Evolutionary conservation across 2,797 vertebrate genomes (phyloP).

Genomic region (Picus viridis): DNA sequence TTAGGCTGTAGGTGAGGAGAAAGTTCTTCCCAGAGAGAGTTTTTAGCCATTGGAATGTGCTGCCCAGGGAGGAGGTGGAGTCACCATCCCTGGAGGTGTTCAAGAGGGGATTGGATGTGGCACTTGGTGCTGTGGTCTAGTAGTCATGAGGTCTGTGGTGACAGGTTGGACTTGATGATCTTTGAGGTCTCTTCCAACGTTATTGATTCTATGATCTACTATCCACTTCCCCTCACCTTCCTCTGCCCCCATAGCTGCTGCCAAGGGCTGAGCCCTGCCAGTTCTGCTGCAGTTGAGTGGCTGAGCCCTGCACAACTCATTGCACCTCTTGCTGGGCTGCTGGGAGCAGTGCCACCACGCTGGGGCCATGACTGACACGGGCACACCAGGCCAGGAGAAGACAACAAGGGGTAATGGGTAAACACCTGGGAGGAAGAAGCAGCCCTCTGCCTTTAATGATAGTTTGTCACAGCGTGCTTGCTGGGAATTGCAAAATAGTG

Average conservation of each 20-base stretch:
- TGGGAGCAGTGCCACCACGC: rapidly evolving
- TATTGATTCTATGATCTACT: too few species aligned
- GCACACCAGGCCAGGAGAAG: neutral
- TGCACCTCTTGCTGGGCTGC: rapidly evolving
- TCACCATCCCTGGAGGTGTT: too few species aligned
- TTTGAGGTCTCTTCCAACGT: too few species aligned
- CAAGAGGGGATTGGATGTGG: too few species aligned
- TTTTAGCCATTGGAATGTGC: too few species aligned
- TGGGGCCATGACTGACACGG: neutral
- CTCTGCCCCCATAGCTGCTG: neutral
- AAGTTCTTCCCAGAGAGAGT: too few species aligned
- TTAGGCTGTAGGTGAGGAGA: too few species aligned
- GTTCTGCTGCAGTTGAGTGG: rapidly evolving
- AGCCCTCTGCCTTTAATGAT: conserved; percentile 57
- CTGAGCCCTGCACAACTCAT: neutral
- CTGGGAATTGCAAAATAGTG: neutral
- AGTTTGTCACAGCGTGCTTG: conserved; percentile 13
- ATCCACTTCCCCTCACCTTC: rapidly evolving
- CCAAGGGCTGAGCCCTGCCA: neutral
- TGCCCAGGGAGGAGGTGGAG: too few species aligned
- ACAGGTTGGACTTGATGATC: too few species aligned
- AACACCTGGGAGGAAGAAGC: conserved; percentile 51
- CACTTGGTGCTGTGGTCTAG: too few species aligned
- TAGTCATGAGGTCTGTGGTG: too few species aligned
- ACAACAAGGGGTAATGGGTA: neutral